Evolutionary conservation across 1,140 invertebrate genomes (phyloP).

Genomic region (Melitaea cinxia): DNA sequence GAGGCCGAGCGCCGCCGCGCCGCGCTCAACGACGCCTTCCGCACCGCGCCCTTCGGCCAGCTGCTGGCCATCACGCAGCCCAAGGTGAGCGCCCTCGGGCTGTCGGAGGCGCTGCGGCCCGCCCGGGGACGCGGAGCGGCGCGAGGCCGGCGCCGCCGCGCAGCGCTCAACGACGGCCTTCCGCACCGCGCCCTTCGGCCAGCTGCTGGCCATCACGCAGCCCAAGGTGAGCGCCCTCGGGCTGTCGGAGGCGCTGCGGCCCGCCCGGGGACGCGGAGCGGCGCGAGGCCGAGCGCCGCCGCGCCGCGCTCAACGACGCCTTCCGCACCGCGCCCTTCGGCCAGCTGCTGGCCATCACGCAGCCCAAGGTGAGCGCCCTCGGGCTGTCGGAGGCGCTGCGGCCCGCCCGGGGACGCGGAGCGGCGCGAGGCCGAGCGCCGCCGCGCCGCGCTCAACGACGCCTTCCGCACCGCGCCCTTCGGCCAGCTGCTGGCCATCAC

Average conservation of each 20-base stretch:
- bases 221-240: conserved; percentile 90
- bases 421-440: conserved; percentile 88
- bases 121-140: conserved; percentile 86
- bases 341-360: conserved; percentile 80
- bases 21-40: conserved; percentile 91
- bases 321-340: conserved; percentile 89
- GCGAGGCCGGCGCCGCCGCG: conserved; percentile 87
- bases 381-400: conserved; percentile 93
- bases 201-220: conserved; percentile 80
- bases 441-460: conserved; percentile 88
- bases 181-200: conserved; percentile 86
- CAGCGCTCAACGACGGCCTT: conserved; percentile 92
- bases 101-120: conserved; percentile 93
- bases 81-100: conserved; percentile 92
- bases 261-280: conserved; percentile 88
- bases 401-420: conserved; percentile 87
- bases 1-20: conserved; percentile 88
- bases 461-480: conserved; percentile 90
- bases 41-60: conserved; percentile 85
- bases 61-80: conserved; percentile 81
- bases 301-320: conserved; percentile 89
- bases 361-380: conserved; percentile 88
- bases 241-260: conserved; percentile 92
- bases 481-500: conserved; percentile 80
- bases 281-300: conserved; percentile 87